Evolutionary conservation across 1,140 invertebrate genomes (phyloP).

Genomic region (Geopemphigus sp.): DNA sequence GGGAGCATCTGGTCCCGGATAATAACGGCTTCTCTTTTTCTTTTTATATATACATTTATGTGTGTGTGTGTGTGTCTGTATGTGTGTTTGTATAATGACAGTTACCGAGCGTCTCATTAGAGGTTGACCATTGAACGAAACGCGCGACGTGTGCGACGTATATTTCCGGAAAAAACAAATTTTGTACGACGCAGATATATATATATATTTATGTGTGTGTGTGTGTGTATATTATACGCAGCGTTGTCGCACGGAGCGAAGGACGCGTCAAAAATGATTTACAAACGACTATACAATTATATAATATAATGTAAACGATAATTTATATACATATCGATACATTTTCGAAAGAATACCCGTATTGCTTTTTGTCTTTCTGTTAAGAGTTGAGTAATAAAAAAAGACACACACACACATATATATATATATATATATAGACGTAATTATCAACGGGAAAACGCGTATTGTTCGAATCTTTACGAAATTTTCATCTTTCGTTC

Average conservation of each 20-base stretch:
- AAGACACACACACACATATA: too few relatives aligned
- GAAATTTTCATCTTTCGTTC: too few relatives aligned
- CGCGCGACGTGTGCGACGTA: constrained; percentile 12
- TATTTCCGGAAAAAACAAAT: constrained; percentile 29
- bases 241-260: neutral
- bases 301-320: neutral
- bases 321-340: neutral
- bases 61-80: neutral
- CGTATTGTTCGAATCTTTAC: too few relatives aligned
- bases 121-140: constrained; percentile 36
- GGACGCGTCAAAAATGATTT: constrained; percentile 20
- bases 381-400: too few relatives aligned
- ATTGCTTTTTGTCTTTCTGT: neutral
- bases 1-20: constrained; percentile 23
- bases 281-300: too few relatives aligned
- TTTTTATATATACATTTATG: neutral
- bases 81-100: constrained; percentile 17
- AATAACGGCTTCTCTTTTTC: constrained; percentile 29
- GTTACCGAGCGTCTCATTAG: constrained; percentile 44
- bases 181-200: too few relatives aligned
- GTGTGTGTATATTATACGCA: neutral
- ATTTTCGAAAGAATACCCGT: neutral
- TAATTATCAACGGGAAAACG: too few relatives aligned
- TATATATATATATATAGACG: too few relatives aligned
- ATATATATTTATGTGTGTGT: too few relatives aligned